Percentiles rank a stretch among this genome's conserved stretches.
phyloP scores from a whole-genome alignment of 2,113 vertebrate genomes.

The Melanocharis versteri region DNA sequence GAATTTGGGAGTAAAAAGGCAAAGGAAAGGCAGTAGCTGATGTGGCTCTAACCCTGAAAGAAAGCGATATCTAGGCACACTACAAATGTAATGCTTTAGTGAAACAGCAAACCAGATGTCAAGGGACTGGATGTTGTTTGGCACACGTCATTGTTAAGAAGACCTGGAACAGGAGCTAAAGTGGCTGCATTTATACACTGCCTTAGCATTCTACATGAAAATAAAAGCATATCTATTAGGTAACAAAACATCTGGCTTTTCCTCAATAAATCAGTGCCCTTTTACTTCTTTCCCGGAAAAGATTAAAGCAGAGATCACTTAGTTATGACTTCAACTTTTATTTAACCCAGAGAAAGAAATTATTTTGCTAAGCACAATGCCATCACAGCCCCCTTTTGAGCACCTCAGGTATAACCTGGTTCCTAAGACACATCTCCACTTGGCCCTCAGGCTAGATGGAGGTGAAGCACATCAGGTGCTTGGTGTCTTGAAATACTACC shows the following conservation, averaged over 20 bases:
- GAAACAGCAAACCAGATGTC: neutral
- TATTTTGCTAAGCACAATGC: neutral
- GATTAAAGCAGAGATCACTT: neutral
- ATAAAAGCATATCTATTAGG: neutral
- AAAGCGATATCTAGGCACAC: fast-evolving
- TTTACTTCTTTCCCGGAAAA: neutral
- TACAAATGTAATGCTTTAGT: neutral
- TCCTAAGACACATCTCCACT: neutral
- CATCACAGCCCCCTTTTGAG: neutral
- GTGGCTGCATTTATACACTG: neutral
- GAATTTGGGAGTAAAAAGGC: neutral
- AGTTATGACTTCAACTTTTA: neutral
- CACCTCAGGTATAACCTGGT: neutral
- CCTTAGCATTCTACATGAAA: neutral
- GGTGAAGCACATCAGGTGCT: neutral
- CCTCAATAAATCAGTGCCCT: neutral
- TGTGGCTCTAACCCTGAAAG: neutral
- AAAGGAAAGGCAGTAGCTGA: neutral
- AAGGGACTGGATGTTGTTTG: neutral
- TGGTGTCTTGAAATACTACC: neutral
- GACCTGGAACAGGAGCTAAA: neutral
- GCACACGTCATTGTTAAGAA: neutral
- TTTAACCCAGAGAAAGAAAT: neutral
- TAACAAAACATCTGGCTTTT: neutral
- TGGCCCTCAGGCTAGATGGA: neutral